A percentile compares a stretch with the other conserved stretches of the same genome.
Conservation (phyloP, 53 echinoderm and acorn worm genomes). For the Antedon mediterranea region DNA sequence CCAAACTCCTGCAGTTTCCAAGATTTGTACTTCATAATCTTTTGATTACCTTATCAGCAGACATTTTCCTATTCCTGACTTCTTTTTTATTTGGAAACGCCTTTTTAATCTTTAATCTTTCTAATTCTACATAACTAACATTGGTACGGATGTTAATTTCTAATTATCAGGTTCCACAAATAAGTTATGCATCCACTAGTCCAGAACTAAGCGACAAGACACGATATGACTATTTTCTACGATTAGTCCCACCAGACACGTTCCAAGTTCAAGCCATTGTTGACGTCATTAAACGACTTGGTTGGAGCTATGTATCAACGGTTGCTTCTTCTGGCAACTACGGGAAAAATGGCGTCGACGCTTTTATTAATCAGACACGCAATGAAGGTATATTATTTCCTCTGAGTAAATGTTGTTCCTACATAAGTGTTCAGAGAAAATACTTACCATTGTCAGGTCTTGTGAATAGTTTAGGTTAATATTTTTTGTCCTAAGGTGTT, state of each 20-base stretch:
- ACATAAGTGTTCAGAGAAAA: too few relatives aligned
- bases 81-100: too few relatives aligned
- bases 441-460: too few relatives aligned
- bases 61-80: too few relatives aligned
- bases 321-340: slow-evolving; percentile 89
- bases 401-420: too few relatives aligned
- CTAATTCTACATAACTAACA: too few relatives aligned
- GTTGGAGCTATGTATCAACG: slow-evolving; percentile 83
- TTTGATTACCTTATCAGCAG: too few relatives aligned
- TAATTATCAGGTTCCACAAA: slow-evolving; percentile 73
- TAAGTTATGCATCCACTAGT: slow-evolving; percentile 96
- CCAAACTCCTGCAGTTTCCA: too few relatives aligned
- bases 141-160: slow-evolving; percentile 2
- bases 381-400: slow-evolving; percentile 41
- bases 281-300: slow-evolving; percentile 62
- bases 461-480: too few relatives aligned
- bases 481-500: too few relatives aligned
- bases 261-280: slow-evolving; percentile 97
- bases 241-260: slow-evolving; percentile 91
- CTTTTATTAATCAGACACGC: slow-evolving; percentile 74
- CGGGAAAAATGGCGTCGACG: slow-evolving; percentile 87
- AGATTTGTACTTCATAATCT: too few relatives aligned
- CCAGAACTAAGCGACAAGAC: slow-evolving; percentile 94
- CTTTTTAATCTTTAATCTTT: too few relatives aligned
- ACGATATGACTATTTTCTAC: slow-evolving; percentile 80